phyloP scores from a whole-genome alignment of 2,113 vertebrate genomes.

The Sinocyclocheilus maitianheensis region DNA sequence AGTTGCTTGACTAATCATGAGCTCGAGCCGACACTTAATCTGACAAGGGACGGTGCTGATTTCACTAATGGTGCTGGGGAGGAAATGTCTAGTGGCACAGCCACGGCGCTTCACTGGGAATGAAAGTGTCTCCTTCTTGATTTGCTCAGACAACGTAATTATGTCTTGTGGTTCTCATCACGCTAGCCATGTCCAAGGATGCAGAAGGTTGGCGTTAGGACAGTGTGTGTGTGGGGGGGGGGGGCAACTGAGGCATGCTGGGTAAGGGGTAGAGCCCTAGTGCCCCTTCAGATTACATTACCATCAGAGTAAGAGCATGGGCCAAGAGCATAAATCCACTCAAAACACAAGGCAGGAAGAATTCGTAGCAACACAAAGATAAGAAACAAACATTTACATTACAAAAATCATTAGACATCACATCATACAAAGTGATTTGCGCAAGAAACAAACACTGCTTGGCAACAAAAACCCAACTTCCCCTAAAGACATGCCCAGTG shows the following conservation, averaged over 20 bases:
- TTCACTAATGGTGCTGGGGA: slow-evolving; percentile 56
- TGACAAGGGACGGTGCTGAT: slow-evolving; percentile 55
- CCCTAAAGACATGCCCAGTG: neutral
- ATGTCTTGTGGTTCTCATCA: slow-evolving; percentile 65
- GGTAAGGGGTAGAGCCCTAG: slow-evolving; percentile 32
- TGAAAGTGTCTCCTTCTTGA: slow-evolving; percentile 67
- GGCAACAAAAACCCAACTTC: neutral
- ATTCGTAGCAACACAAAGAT: neutral
- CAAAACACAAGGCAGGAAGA: neutral
- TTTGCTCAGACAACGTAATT: slow-evolving; percentile 73
- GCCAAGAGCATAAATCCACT: slow-evolving; percentile 12
- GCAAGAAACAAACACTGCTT: slow-evolving; percentile 11
- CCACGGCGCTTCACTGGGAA: slow-evolving; percentile 47
- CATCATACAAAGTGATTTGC: neutral
- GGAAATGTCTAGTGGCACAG: slow-evolving; percentile 51
- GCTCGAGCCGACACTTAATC: slow-evolving; percentile 45
- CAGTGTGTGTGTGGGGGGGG: neutral
- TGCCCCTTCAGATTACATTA: slow-evolving; percentile 53
- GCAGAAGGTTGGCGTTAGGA: slow-evolving; percentile 32
- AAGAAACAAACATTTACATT: neutral
- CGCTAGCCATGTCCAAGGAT: slow-evolving; percentile 47
- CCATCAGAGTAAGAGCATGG: slow-evolving; percentile 39
- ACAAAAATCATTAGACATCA: slow-evolving; percentile 17
- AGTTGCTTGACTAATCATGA: slow-evolving; percentile 54
- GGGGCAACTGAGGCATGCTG: slow-evolving; percentile 16